These are phyloP conservation scores for Lutjanus campechanus DNA, from an alignment of 2,797 vertebrate species.

Conservation along the genomic window DNA sequence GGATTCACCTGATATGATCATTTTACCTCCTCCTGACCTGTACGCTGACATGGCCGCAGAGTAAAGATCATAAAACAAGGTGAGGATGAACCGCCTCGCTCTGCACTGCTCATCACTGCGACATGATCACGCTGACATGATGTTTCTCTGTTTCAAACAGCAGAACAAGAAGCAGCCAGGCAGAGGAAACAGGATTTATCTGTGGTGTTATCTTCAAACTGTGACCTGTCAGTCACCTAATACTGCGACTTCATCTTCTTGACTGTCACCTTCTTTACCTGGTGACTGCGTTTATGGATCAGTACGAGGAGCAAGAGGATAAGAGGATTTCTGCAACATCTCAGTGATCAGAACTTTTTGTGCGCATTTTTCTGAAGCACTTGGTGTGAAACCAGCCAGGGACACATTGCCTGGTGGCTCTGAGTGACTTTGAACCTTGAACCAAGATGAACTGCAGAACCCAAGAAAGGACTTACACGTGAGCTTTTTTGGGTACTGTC, in stretches of 20 bases:
- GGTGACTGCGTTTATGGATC: slow-evolving; percentile 27
- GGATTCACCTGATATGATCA: slow-evolving; percentile 45
- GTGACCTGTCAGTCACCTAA: slow-evolving; percentile 23
- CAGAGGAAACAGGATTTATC: slow-evolving; percentile 32
- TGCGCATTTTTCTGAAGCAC: not conserved
- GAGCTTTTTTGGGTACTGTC: not conserved
- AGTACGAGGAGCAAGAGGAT: slow-evolving; percentile 9
- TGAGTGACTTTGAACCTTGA: slow-evolving; percentile 37
- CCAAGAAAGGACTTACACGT: slow-evolving; percentile 10
- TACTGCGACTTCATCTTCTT: slow-evolving; percentile 39
- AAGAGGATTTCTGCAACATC: not conserved
- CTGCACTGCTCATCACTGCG: not conserved
- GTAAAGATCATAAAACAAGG: slow-evolving; percentile 29
- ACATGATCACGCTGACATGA: not conserved
- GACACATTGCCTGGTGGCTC: slow-evolving; percentile 27
- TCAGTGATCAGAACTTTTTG: slow-evolving; percentile 18
- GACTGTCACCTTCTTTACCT: slow-evolving; percentile 33
- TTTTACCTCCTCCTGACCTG: slow-evolving; percentile 85
- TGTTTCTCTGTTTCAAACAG: slow-evolving; percentile 28
- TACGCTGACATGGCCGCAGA: slow-evolving; percentile 76
- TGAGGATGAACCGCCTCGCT: not conserved
- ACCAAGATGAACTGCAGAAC: slow-evolving; percentile 28
- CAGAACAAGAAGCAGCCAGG: slow-evolving; percentile 14
- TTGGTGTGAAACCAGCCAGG: slow-evolving; percentile 5
- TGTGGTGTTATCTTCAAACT: slow-evolving; percentile 8